A percentile compares a stretch with the other conserved stretches of the same genome.
Conservation (phyloP, 2,113 vertebrate species). For the Stegastes partitus region DNA sequence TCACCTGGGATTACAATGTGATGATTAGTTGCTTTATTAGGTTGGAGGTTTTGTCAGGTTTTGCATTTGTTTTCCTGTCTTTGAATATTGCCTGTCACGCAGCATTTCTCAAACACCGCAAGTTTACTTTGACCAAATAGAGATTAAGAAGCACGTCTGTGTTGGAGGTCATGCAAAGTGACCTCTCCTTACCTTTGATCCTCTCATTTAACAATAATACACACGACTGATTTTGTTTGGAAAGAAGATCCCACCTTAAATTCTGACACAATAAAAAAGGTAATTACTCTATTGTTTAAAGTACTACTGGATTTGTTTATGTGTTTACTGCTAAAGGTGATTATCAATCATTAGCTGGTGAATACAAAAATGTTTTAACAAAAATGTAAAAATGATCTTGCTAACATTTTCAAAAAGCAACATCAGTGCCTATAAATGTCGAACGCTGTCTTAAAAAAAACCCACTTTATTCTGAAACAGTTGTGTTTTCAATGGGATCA, state of each 20-base stretch:
- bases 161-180: neutral
- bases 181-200: neutral
- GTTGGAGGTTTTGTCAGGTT: neutral
- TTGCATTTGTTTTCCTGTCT: conserved; percentile 22
- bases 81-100: neutral
- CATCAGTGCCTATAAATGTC: too few species aligned
- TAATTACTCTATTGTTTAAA: conserved; percentile 1
- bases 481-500: neutral
- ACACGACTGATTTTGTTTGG: conserved; percentile 5
- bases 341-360: neutral
- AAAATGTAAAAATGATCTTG: too few species aligned
- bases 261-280: neutral
- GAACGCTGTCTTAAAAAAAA: neutral
- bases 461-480: neutral
- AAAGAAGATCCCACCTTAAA: conserved; percentile 4
- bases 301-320: neutral
- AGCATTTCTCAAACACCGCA: neutral
- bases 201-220: conserved; percentile 6
- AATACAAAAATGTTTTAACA: too few species aligned
- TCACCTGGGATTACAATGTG: neutral
- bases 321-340: neutral
- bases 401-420: too few species aligned
- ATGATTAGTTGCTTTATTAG: conserved; percentile 40
- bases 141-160: neutral
- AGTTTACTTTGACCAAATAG: conserved; percentile 15